phyloP scores from a whole-genome alignment of 2,113 vertebrate genomes.

The Zapornia atra region DNA sequence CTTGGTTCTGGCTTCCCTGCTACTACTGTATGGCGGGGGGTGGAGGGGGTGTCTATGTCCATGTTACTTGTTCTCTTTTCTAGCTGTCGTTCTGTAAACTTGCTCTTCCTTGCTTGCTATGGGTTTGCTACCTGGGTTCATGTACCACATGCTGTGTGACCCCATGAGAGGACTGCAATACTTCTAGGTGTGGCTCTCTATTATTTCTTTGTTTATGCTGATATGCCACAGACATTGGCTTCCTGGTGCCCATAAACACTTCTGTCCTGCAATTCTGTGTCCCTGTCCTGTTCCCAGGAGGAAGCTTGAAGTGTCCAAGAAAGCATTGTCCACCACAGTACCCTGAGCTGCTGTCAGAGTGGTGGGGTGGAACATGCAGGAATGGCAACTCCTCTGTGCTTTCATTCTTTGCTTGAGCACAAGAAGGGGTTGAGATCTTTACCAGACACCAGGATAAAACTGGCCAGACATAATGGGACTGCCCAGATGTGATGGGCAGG shows the following conservation, averaged over 20 bases:
- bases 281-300: not conserved
- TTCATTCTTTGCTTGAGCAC: not conserved
- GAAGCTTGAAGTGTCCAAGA: not conserved
- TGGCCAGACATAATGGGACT: not conserved
- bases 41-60: not conserved
- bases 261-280: not conserved
- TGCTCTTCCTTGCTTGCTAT: not conserved
- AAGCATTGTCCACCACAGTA: not conserved
- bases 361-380: not conserved
- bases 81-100: not conserved
- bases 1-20: conserved; percentile 11
- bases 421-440: not conserved
- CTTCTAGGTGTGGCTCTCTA: conserved; percentile 33
- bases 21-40: not conserved
- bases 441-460: not conserved
- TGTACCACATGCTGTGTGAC: not conserved
- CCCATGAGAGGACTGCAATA: not conserved
- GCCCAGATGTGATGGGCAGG: not conserved
- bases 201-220: conserved; percentile 42
- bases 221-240: not conserved
- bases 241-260: not conserved
- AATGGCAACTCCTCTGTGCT: not conserved
- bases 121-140: not conserved
- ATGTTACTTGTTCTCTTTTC: not conserved
- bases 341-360: not conserved